Percentiles rank a stretch among this genome's conserved stretches.
Conservation (phyloP, 2,113 vertebrate species). For the Lepus americanus region DNA sequence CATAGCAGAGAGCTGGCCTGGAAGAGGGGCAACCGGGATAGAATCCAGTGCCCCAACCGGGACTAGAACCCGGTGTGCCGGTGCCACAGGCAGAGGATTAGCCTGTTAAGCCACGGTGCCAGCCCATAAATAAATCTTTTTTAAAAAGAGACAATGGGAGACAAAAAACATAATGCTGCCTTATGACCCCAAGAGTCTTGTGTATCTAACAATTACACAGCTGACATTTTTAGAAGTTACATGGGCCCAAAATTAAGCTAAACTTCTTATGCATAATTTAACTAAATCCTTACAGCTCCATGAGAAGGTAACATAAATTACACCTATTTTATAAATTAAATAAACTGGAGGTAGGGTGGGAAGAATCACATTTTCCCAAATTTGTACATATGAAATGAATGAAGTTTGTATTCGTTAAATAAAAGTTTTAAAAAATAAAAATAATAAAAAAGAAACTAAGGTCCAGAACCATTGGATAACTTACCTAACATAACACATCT, state of each 20-base stretch:
- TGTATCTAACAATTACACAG: background rate
- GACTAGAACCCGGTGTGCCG: too few relatives aligned
- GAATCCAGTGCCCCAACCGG: too few relatives aligned
- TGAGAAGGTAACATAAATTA: slow-evolving; percentile 2
- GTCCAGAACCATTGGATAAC: slow-evolving; percentile 2
- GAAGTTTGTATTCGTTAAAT: too few relatives aligned
- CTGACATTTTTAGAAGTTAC: slow-evolving; percentile 53
- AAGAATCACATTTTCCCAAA: too few relatives aligned
- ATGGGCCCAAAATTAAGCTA: slow-evolving; percentile 36
- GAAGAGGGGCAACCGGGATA: too few relatives aligned
- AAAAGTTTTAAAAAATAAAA: too few relatives aligned
- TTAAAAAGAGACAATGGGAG: background rate
- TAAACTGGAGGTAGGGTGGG: background rate
- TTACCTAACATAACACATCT: slow-evolving; percentile 34
- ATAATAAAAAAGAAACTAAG: slow-evolving; percentile 44
- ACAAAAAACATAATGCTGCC: background rate
- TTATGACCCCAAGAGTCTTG: slow-evolving; percentile 50
- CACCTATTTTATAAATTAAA: slow-evolving; percentile 55
- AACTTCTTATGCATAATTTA: slow-evolving; percentile 42
- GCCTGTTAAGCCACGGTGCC: too few relatives aligned
- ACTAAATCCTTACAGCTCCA: slow-evolving; percentile 61
- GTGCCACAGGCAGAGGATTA: too few relatives aligned
- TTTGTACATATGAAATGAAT: too few relatives aligned
- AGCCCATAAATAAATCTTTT: too few relatives aligned
- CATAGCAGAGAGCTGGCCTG: too few relatives aligned